phyloP scores from a whole-genome alignment of 2,797 vertebrate genomes.

The Enteromius afrohamiltoni region DNA sequence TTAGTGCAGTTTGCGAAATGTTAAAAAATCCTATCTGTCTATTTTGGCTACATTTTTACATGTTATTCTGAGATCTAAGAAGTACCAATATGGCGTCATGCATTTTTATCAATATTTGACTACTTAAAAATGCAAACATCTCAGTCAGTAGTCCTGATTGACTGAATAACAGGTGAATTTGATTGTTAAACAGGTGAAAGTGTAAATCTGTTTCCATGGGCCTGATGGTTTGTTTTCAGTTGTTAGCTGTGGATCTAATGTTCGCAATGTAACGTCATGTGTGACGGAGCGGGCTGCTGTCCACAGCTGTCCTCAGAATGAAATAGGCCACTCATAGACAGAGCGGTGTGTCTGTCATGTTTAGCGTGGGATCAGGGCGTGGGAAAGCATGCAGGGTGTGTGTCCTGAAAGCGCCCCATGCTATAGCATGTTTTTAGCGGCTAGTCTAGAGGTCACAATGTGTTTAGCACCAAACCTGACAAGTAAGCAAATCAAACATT shows the following conservation, averaged over 20 bases:
- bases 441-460: not conserved
- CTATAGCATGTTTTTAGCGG: not conserved
- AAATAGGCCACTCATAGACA: slow-evolving; percentile 59
- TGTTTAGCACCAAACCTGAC: slow-evolving; percentile 1
- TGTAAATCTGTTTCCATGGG: slow-evolving; percentile 7
- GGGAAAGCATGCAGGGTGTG: slow-evolving; percentile 59
- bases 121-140: not conserved
- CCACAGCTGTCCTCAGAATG: slow-evolving; percentile 63
- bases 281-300: slow-evolving; percentile 52
- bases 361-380: slow-evolving; percentile 59
- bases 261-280: slow-evolving; percentile 43
- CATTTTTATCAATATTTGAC: not conserved
- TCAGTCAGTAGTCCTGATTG: not conserved
- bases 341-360: slow-evolving; percentile 55
- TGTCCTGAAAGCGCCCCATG: slow-evolving; percentile 9
- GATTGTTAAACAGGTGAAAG: slow-evolving; percentile 26
- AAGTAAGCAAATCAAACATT: slow-evolving; percentile 9
- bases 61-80: not conserved
- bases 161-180: slow-evolving; percentile 21
- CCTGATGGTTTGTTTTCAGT: slow-evolving; percentile 44
- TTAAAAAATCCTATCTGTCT: not conserved
- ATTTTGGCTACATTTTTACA: not conserved
- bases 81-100: not conserved
- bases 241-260: slow-evolving; percentile 23
- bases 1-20: not conserved